Evolutionary conservation across 2,113 vertebrate genomes (phyloP), one percentile per base, ranked within the genome.

Genomic region (Cisticola juncidis): DNA sequence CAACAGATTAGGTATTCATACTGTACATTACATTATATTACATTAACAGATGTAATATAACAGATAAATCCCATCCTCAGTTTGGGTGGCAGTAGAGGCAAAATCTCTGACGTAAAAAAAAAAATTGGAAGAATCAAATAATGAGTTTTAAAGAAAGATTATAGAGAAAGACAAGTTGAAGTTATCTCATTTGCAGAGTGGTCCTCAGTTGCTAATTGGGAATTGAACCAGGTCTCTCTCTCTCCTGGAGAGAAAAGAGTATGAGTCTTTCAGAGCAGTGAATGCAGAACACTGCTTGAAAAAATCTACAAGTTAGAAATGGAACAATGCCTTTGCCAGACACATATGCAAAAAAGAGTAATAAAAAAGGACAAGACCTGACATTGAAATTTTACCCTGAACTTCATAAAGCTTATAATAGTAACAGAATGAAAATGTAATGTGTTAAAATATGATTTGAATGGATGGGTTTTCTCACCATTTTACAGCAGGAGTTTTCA

Each of bases 401-500:
- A 19, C 29, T 58, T 77, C 50, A 24, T 57, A 36, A 77, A 88
- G 23, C 26, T 88, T 64, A 15, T 79, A 76, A 57, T 33, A 53
- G 58, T 24, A 65, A 77, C 28, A 76, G 36, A 80, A 87, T 31
- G 38, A 88, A 90, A 95, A 77, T 76, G 9, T 47, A 29, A 74
- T 33, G 20, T 23, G 29, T 26, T 77, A 82, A 93, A 92, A 57
- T 19, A 25, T n/a, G 28, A 88, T 61, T 90, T 80, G 18, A 50
- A 54, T 71, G 14, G 8, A 54, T 42, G 28, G 2, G 19, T 28
- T 47, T 77, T 81, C 48, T 85, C 38, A 60, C 42, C 17, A 21
- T 88, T 92, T 88, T 72, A 64, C 35, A 85, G 38, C 21, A 2
- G 62, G 12, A 82, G 16, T 64, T 90, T 86, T 78, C 33, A 14